A percentile compares a stretch with the other conserved stretches of the same genome.
These are phyloP conservation scores for Pyralis farinalis DNA, from an alignment of 2,888 invertebrate species.

Conservation along the genomic window DNA sequence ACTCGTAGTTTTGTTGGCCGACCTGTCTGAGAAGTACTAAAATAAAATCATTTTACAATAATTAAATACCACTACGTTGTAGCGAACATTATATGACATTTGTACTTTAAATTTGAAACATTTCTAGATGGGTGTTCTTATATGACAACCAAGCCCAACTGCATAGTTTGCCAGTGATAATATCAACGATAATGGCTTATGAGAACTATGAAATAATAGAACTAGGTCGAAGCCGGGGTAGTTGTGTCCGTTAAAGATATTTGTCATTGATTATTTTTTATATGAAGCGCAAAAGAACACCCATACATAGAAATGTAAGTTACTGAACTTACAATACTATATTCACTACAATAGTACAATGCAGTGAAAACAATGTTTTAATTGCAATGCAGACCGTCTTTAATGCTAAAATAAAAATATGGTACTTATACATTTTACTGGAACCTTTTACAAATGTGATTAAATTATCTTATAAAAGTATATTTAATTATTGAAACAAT, in stretches of 20 bases:
- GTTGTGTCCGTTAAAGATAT: background rate
- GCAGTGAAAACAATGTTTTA: background rate
- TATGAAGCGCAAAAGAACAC: conserved; percentile 1
- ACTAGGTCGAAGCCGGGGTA: too few relatives aligned
- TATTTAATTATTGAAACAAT: too few relatives aligned
- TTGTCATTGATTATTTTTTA: background rate
- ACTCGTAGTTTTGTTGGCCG: background rate
- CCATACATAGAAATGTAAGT: conserved; percentile 1
- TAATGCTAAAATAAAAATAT: background rate
- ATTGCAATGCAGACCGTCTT: background rate
- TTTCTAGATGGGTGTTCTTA: background rate
- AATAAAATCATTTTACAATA: background rate
- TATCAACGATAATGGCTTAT: too few relatives aligned
- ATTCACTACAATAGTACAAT: conserved; percentile 6
- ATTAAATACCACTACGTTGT: conserved; percentile 9
- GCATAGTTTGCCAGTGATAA: too few relatives aligned
- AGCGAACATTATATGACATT: conserved; percentile 32
- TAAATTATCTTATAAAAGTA: background rate
- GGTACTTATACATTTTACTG: background rate
- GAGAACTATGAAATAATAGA: too few relatives aligned
- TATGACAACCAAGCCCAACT: too few relatives aligned
- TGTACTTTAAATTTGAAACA: conserved; percentile 47
- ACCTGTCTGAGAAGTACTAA: background rate
- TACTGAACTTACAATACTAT: conserved; percentile 3
- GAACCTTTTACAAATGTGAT: background rate